phyloP scores from a whole-genome alignment of 2,797 vertebrate species.

The Poecilia velifera region DNA sequence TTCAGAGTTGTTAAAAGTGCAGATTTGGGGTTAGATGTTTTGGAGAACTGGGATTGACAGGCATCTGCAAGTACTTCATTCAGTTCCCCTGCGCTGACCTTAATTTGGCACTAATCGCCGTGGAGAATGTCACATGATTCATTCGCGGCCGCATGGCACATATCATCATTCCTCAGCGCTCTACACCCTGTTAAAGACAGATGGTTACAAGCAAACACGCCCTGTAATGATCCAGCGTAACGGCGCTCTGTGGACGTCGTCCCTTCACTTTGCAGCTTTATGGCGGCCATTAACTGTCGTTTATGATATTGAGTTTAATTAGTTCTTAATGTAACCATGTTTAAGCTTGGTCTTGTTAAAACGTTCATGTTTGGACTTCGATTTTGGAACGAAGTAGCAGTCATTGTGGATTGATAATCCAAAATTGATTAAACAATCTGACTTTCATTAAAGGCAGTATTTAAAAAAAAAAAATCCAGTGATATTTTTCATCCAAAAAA shows the following conservation, averaged over 20 bases:
- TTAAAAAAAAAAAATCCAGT: background rate
- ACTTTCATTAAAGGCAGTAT: background rate
- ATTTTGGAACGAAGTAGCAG: background rate
- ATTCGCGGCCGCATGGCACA: slow-evolving; percentile 53
- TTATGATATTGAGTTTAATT: slow-evolving; percentile 4
- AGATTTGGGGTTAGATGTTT: slow-evolving; percentile 56
- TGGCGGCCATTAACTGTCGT: slow-evolving; percentile 8
- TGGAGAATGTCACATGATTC: slow-evolving; percentile 71
- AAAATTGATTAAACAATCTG: background rate
- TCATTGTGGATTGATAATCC: background rate
- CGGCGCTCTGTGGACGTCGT: slow-evolving; percentile 41
- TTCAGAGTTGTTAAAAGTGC: slow-evolving; percentile 53
- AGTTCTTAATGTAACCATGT: slow-evolving; percentile 8
- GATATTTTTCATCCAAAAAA: background rate
- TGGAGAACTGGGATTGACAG: slow-evolving; percentile 36
- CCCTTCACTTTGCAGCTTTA: slow-evolving; percentile 23
- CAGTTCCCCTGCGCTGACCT: slow-evolving; percentile 37
- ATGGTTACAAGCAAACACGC: slow-evolving; percentile 47
- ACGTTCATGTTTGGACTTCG: background rate
- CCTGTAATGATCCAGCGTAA: slow-evolving; percentile 39
- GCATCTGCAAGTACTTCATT: slow-evolving; percentile 72
- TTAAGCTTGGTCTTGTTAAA: slow-evolving; percentile 1
- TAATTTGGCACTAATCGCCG: slow-evolving; percentile 69
- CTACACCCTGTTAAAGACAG: slow-evolving; percentile 66
- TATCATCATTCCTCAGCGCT: slow-evolving; percentile 50